Conservation (phyloP, 2,797 vertebrate genomes). For the Lagocephalus sceleratus region DNA sequence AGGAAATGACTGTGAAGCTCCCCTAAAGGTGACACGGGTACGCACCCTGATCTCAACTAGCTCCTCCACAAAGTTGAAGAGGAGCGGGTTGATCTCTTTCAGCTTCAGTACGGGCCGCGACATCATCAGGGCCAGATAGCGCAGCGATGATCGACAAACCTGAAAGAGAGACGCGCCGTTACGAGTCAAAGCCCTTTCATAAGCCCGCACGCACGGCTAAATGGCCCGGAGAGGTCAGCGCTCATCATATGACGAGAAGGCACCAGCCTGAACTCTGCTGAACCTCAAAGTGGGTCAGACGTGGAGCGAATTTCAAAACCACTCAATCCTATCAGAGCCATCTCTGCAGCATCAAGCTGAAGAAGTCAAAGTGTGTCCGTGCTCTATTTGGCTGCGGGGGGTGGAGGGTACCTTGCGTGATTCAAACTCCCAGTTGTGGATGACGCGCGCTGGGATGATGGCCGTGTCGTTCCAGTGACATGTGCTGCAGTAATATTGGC, state of each 20-base stretch:
- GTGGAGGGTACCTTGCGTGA: conserved; percentile 81
- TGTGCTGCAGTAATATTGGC: conserved; percentile 94
- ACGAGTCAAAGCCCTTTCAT: background rate
- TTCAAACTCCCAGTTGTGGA: conserved; percentile 99
- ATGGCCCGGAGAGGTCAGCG: background rate
- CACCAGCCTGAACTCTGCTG: conserved; percentile 2
- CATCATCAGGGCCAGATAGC: conserved; percentile 94
- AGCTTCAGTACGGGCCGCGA: conserved; percentile 89
- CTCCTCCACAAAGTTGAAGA: conserved; percentile 97
- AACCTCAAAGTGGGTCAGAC: conserved; percentile 13
- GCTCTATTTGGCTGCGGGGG: background rate
- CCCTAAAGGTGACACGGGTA: background rate
- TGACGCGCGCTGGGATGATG: conserved; percentile 87
- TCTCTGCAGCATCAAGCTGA: too few species aligned
- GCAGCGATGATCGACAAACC: conserved; percentile 94
- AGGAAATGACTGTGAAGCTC: too few species aligned
- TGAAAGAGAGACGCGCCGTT: conserved; percentile 45
- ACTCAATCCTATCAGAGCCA: conserved; percentile 5
- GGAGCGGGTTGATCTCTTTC: conserved; percentile 92
- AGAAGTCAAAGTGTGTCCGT: background rate
- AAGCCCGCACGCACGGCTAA: background rate
- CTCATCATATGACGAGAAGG: conserved; percentile 1
- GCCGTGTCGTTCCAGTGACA: conserved; percentile 97
- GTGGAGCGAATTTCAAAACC: conserved; percentile 3
- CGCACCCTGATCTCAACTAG: conserved; percentile 95